Conservation (phyloP, 2,888 invertebrate genomes). For the Carcina quercana region DNA sequence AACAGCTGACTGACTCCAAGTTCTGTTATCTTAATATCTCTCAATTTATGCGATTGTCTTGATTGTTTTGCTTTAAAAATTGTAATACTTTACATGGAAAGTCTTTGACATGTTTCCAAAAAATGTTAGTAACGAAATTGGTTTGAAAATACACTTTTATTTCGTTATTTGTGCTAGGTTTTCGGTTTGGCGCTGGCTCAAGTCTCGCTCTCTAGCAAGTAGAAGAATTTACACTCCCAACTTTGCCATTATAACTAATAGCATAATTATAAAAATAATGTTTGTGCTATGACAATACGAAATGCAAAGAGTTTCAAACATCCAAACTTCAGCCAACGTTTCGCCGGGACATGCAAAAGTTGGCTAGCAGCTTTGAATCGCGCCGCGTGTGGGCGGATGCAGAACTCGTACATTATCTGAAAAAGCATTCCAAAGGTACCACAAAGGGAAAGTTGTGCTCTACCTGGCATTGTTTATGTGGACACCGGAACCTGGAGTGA, state of each 20-base stretch:
- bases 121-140: no score
- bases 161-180: no score
- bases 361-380: slow-evolving; percentile 6
- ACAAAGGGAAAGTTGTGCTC: slow-evolving; percentile 44
- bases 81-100: not conserved
- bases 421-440: slow-evolving; percentile 33
- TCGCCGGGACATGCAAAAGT: not conserved
- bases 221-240: no score
- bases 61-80: no score
- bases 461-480: slow-evolving; percentile 50
- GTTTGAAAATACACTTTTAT: no score
- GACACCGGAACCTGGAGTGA: slow-evolving; percentile 23
- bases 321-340: slow-evolving; percentile 2
- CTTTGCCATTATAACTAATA: no score
- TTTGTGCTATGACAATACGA: not conserved
- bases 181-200: no score
- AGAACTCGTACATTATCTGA: slow-evolving; percentile 19
- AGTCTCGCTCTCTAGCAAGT: no score
- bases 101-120: no score
- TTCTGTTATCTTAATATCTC: slow-evolving; percentile 20
- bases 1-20: slow-evolving; percentile 14
- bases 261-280: no score
- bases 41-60: no score
- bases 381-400: slow-evolving; percentile 15
- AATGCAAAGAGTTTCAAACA: not conserved